These are phyloP conservation scores for Myioborus miniatus DNA, from an alignment of 2,797 vertebrate genomes.

Conservation along the genomic window DNA sequence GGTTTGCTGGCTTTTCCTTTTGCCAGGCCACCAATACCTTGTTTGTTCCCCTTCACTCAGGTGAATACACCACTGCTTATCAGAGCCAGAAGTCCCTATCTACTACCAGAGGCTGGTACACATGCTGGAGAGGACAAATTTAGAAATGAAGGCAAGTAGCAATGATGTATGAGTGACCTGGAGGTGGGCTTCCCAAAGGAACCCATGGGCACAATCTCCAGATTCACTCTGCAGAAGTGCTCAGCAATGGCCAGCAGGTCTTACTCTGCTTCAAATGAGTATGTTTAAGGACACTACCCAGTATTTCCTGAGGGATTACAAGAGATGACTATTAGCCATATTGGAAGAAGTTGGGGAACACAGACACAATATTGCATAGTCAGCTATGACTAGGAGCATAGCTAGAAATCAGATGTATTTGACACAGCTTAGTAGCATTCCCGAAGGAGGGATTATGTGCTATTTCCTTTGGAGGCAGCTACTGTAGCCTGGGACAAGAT, in stretches of 20 bases:
- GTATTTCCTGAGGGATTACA: slow-evolving; percentile 2
- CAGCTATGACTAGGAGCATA: not conserved
- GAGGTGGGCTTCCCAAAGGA: not conserved
- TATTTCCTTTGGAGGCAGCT: slow-evolving; percentile 58
- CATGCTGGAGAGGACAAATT: not conserved
- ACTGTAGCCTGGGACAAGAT: slow-evolving; percentile 8
- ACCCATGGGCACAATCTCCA: not conserved
- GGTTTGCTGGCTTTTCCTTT: not conserved
- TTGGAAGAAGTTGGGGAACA: not conserved
- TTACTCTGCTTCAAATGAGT: not conserved
- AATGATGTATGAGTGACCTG: not conserved
- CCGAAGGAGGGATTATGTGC: slow-evolving; percentile 63
- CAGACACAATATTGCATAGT: slow-evolving; percentile 42
- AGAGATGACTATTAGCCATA: not conserved
- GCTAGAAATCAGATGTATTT: slow-evolving; percentile 35
- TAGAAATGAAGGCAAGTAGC: not conserved
- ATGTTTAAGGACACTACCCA: not conserved
- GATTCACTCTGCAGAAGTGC: not conserved
- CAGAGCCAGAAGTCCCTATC: not conserved
- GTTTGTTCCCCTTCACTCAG: not conserved
- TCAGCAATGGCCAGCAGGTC: not conserved
- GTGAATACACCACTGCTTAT: not conserved
- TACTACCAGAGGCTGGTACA: not conserved
- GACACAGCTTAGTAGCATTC: slow-evolving; percentile 16
- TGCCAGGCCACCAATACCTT: not conserved